These are phyloP conservation scores for Orthonychiurus folsomi DNA, from an alignment of 2,888 invertebrate species.

Conservation along the genomic window DNA sequence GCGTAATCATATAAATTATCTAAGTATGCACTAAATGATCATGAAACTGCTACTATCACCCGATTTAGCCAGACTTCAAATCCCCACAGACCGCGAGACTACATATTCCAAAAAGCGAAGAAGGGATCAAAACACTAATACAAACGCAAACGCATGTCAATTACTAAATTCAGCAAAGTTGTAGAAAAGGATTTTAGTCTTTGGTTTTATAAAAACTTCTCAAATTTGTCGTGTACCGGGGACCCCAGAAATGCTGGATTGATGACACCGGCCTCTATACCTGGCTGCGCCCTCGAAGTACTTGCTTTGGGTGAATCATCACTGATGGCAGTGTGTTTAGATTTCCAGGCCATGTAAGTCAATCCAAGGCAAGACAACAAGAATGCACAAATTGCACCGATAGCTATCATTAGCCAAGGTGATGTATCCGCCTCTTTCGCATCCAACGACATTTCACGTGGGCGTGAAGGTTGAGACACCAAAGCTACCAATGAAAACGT, in stretches of 20 bases:
- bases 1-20: no score
- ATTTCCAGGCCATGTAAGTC: conserved; percentile 38
- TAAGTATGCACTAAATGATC: no score
- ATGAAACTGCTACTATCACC: no score
- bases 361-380: conserved; percentile 27
- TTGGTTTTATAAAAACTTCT: neutral
- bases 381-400: conserved; percentile 29
- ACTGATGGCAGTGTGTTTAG: conserved; percentile 35
- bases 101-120: no score
- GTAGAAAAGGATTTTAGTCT: no score
- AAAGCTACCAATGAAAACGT: neutral
- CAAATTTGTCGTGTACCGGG: conserved; percentile 24
- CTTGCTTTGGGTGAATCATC: conserved; percentile 16
- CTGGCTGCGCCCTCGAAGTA: conserved; percentile 30
- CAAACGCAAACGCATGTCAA: no score
- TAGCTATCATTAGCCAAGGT: conserved; percentile 35
- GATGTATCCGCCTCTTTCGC: conserved; percentile 19
- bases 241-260: conserved; percentile 38
- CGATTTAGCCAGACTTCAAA: no score
- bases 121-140: no score
- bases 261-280: conserved; percentile 34
- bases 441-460: neutral
- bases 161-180: no score
- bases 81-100: no score
- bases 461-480: neutral